Conservation (phyloP, 2,113 vertebrate species). For the Rhea americana region DNA sequence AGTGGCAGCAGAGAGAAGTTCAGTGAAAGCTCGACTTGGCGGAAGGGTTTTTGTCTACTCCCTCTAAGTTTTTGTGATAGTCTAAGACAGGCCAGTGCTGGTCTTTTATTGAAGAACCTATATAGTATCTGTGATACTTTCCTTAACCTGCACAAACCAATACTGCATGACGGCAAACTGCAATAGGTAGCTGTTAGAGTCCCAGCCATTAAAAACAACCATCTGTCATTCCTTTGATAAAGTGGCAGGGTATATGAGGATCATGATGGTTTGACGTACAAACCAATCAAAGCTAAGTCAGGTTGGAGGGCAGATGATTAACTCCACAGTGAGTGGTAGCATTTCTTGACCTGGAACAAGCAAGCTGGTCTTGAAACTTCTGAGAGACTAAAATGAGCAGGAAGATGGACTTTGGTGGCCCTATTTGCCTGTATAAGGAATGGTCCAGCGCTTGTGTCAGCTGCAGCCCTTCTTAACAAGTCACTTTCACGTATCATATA, state of each 20-base stretch:
- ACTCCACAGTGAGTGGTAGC: background rate
- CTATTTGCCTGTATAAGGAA: background rate
- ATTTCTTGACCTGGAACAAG: background rate
- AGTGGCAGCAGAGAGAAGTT: slow-evolving; percentile 79
- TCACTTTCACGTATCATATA: background rate
- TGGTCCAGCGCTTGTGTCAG: background rate
- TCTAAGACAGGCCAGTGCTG: background rate
- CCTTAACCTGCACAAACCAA: background rate
- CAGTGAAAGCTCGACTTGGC: slow-evolving; percentile 71
- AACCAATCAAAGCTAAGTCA: background rate
- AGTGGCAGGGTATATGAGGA: background rate
- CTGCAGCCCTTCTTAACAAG: background rate
- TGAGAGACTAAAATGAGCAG: background rate
- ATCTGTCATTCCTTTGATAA: no score
- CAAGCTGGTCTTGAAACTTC: background rate
- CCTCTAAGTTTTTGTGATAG: background rate
- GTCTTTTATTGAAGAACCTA: background rate
- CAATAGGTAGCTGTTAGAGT: background rate
- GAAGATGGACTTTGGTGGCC: background rate
- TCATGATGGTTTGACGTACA: background rate
- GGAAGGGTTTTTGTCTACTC: slow-evolving; percentile 78
- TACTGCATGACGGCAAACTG: background rate
- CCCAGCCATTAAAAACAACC: background rate
- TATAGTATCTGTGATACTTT: background rate
- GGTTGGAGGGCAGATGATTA: background rate